Base-by-base conservation (phyloP, 92 coral and sea anemone species). In the Montipora capitata region DNA sequence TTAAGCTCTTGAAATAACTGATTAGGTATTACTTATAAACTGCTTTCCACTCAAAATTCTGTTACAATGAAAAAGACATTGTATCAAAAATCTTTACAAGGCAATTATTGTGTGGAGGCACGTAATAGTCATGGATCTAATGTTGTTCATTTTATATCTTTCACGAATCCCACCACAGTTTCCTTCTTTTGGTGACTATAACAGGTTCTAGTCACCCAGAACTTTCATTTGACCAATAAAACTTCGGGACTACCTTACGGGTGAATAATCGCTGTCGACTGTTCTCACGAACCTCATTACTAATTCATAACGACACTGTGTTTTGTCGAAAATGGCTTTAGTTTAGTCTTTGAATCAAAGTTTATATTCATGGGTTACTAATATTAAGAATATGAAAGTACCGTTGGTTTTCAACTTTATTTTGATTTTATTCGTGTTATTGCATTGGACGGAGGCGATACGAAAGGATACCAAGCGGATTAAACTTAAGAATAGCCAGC, bases 321-420 rank as follows among this genome's bases (percentile, higher is more conserved):
- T 74, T 79, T 71, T 57, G 44, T 58, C 45, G 52, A 43, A 57
- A 15, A 74, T 86, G 74, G 81, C 77, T 48, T 85, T 81, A 80
- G 79, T 83, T 83, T 83, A 83, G 87, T 16, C 87, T 62, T 44
- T 43, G 10, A 40, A 10, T 17, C 58, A n/a, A 40, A 82, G 79
- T 82, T 82, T 71, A 59, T 43, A 11, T 82, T 58, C 59, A 71
- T 70, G 69, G 79, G 87, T 58, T 56, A 44, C 71, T 20, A 72
- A 20, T 27, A 62, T 6, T 45, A 11, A 56, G 41, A 83, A 83
- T 75, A 83, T 83, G 87, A 83, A 73, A 83, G 62, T 11, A 62
- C 43, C 18, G 79, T 83, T 72, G 42, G 41, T 83, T 41, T 59
- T 83, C 61, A 61, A 45, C 64, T 43, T 42, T 20, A 4, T 18